Evolutionary conservation across 2,888 invertebrate species (phyloP).

Genomic region (Kryphioiulus occultus): DNA sequence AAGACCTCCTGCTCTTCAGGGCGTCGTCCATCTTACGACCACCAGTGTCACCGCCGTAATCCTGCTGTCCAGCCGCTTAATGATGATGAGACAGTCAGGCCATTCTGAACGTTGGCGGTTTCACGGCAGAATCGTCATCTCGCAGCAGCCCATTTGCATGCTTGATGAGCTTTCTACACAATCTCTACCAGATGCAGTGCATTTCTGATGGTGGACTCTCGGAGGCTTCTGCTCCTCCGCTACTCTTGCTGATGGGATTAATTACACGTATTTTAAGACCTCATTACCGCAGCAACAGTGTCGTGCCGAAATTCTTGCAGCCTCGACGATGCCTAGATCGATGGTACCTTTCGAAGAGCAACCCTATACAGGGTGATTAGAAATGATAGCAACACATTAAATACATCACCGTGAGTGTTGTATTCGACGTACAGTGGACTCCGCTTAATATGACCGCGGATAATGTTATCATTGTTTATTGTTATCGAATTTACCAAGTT

Average conservation of each 20-base stretch:
- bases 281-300: conserved; percentile 50
- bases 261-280: conserved; percentile 50
- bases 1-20: not conserved
- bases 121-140: not conserved
- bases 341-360: not conserved
- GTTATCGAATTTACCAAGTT: too few species aligned
- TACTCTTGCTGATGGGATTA: conserved; percentile 50
- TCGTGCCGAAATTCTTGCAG: conserved; percentile 41
- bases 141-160: not conserved
- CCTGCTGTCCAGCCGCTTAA: not conserved
- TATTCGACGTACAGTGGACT: too few species aligned
- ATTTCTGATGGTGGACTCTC: not conserved
- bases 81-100: not conserved
- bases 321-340: conserved; percentile 32
- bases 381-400: too few species aligned
- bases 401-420: too few species aligned
- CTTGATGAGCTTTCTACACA: not conserved
- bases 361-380: not conserved
- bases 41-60: not conserved
- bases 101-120: not conserved
- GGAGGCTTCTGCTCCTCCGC: conserved; percentile 9
- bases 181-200: not conserved
- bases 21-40: not conserved
- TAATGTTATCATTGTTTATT: too few species aligned
- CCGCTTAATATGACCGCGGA: too few species aligned